These are phyloP conservation scores for Haemorhous mexicanus DNA, from an alignment of 2,113 vertebrate genomes.

Conservation along the genomic window DNA sequence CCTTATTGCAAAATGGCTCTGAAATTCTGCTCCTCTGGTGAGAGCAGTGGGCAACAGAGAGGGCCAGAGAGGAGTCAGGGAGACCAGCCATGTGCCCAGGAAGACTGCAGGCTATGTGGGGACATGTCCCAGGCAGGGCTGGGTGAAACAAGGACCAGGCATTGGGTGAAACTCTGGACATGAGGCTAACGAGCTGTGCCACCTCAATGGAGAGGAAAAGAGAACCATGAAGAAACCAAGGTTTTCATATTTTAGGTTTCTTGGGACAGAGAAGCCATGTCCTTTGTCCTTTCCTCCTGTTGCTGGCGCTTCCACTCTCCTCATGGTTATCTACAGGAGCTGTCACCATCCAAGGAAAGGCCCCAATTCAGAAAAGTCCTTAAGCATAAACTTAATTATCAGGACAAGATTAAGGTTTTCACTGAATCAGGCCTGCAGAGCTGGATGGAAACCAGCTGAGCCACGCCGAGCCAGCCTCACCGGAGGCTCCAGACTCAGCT, in stretches of 20 bases:
- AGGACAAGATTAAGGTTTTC: neutral
- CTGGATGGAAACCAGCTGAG: neutral
- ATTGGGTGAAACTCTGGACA: neutral
- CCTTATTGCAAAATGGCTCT: neutral
- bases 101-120: neutral
- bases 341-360: neutral
- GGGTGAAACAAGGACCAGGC: neutral
- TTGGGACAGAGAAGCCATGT: neutral
- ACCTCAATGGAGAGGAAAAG: neutral
- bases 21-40: neutral
- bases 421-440: neutral
- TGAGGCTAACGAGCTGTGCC: fast-evolving
- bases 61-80: fast-evolving
- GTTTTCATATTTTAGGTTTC: neutral
- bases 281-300: neutral
- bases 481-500: fast-evolving
- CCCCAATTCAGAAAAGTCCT: neutral
- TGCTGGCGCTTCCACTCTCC: fast-evolving
- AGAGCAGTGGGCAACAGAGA: neutral
- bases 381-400: neutral
- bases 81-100: fast-evolving
- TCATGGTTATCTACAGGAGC: neutral
- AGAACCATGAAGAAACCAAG: neutral
- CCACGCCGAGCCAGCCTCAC: fast-evolving
- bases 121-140: neutral